Evolutionary conservation across 2,797 vertebrate genomes (phyloP), one percentile per base, ranked within the genome.

Genomic region (Tenualosa ilisha): DNA sequence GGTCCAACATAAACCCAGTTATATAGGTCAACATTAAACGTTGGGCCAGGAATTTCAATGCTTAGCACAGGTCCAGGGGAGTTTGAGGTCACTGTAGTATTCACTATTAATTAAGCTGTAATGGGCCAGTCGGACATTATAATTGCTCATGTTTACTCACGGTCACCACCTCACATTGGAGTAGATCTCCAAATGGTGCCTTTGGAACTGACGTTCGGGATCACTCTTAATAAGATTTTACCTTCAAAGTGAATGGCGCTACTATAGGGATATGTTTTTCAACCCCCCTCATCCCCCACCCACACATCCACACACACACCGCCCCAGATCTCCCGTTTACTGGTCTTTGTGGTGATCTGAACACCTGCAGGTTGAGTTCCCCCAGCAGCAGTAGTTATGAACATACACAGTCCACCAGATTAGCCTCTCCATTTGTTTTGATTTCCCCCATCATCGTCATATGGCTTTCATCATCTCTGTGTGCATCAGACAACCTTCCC

Each of bases 1-100:
- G 59, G 40, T 90, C 86, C 88, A 88, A 84, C 82, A 88, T 85
- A 90, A 91, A 91, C 90, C 88, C 54, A 75, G 3, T 81, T 88
- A 91, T 91, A 89, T 92, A 90, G 91, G 91, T 92, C 90, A 93
- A 88, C 88, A 86, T 89, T 84, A 88, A 88, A 88, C 50, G 84
- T 43, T 85, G 51, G 86, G 86, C 68, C 50, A 87, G 91, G 89
- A 91, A 92, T 92, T 88, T 92, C 85, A 90, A 87, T 61, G 88
- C 17, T 84, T 86, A 89, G 90, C 82, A 81, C 37, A 90, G 91
- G 88, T 91, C 88, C 85, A 75, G 83, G 86, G 87, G 89, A 89
- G 86, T 85, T 86, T 82, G 79, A 87, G 89, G 90, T 93, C 90
- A 89, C 81, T 84, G 11, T 9, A 85, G 81, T 87, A 88, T 89